Evolutionary conservation across 1,140 invertebrate genomes (phyloP).

Genomic region (Branchinecta lynchi): DNA sequence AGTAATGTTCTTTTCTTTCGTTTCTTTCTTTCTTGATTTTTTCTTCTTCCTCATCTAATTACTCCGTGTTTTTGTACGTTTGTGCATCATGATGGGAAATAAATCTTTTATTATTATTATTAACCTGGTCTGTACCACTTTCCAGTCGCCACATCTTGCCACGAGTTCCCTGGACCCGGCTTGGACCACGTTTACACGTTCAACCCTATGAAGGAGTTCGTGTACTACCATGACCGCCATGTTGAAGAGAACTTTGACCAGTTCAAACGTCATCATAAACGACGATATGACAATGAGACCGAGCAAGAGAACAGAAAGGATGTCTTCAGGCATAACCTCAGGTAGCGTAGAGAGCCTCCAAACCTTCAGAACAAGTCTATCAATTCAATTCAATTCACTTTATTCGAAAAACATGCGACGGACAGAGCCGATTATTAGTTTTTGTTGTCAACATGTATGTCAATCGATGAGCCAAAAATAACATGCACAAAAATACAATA

Average conservation of each 20-base stretch:
- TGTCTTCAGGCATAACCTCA: slow-evolving; percentile 72
- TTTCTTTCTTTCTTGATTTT: too few species aligned
- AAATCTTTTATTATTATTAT: too few species aligned
- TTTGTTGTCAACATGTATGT: too few species aligned
- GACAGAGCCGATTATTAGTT: too few species aligned
- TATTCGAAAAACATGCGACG: too few species aligned
- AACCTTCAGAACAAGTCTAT: neutral
- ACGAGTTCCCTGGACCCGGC: slow-evolving; percentile 74
- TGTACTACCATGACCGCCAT: slow-evolving; percentile 53
- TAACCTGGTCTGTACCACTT: slow-evolving; percentile 12
- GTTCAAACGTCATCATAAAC: slow-evolving; percentile 57
- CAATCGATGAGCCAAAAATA: too few species aligned
- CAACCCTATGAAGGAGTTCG: slow-evolving; percentile 85
- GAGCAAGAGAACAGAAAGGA: slow-evolving; percentile 57
- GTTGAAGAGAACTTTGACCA: slow-evolving; percentile 56
- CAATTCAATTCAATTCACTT: too few species aligned
- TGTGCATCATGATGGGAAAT: too few species aligned
- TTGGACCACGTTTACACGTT: slow-evolving; percentile 55
- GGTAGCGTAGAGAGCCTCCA: slow-evolving; percentile 32
- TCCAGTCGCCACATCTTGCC: slow-evolving; percentile 49
- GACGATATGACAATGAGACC: slow-evolving; percentile 43
- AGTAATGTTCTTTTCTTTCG: too few species aligned
- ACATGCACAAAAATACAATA: too few species aligned
- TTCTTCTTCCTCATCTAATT: too few species aligned
- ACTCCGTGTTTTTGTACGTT: too few species aligned